Evolutionary conservation across 2,797 vertebrate species (phyloP), one percentile per base, ranked within the genome.

Genomic region (Setipinna tenuifilis): DNA sequence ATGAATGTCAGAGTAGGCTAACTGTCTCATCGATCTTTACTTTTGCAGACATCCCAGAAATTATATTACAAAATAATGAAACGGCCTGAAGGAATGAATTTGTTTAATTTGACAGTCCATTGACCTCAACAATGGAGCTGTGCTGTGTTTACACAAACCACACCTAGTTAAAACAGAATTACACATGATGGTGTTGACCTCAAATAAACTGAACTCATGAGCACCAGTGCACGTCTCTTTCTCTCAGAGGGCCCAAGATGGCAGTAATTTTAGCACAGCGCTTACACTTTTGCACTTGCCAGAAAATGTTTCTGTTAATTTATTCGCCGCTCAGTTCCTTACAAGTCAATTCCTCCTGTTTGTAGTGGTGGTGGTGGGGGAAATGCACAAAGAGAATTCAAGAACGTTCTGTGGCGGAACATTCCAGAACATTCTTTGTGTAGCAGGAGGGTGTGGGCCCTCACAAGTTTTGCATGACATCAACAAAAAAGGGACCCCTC

Each of bases 401-500:
- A 94, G 93, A 93, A 94, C 88, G 90, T 44, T 78, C 93, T 92
- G 84, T 68, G 82, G 14, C 28, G 58, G 21, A 50, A 7, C n/a
- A 82, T 50, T 23, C 3, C n/a, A 71, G 62, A n/a, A n/a, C n/a
- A n/a, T n/a, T n/a, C n/a, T 84, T 84, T 50, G 25, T 85, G 21
- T 75, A n/a, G 44, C 10, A 31, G 71, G 2, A 78, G 71, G 71
- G 71, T 78, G 71, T 78, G 71, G 71, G 71, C 35, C 31, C 71
- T 78, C 17, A 78, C 71, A 78, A 78, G 41, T 44, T 41, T 21
- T 44, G 71, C 71, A 78, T 78, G 14, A 78, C 71, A 44, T 44
- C 71, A 78, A 44, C 71, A 78, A 78, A 41, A 54, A 54, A 9
- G 50, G 23, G 0, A 44, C 35, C 19, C 31, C 71, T 78, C 71